phyloP scores from a whole-genome alignment of 2,888 invertebrate genomes.

The Cheilosia vernalis region DNA sequence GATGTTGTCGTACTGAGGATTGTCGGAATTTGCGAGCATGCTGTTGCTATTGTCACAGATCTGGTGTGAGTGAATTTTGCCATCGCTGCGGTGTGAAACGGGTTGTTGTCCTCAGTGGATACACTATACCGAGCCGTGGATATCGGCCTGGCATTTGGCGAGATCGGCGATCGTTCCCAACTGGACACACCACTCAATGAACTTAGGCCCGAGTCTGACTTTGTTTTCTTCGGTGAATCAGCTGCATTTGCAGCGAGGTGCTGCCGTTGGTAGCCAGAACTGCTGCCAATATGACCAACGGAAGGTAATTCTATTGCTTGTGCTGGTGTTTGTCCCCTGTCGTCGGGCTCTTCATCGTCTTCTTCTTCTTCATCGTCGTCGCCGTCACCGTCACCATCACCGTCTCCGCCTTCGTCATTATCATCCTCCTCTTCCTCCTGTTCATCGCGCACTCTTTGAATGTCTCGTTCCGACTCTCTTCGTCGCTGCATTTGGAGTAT shows the following conservation, averaged over 20 bases:
- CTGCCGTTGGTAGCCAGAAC: constrained; percentile 33
- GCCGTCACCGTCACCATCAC: neutral
- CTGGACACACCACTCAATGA: constrained; percentile 95
- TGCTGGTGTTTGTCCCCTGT: constrained; percentile 10
- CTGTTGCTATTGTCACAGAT: constrained; percentile 52
- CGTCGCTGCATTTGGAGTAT: constrained; percentile 75
- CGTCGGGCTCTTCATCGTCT: neutral
- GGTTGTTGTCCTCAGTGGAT: constrained; percentile 40
- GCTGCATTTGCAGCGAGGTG: constrained; percentile 30
- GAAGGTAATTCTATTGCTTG: constrained; percentile 43
- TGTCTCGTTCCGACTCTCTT: constrained; percentile 11
- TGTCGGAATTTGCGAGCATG: constrained; percentile 58
- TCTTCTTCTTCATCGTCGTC: neutral
- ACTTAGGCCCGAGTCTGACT: constrained; percentile 93
- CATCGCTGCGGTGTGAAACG: constrained; percentile 37
- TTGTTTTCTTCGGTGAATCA: constrained; percentile 83
- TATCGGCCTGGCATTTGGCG: constrained; percentile 83
- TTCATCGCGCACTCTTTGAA: neutral
- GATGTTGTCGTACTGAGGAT: constrained; percentile 66
- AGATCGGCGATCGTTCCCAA: constrained; percentile 92
- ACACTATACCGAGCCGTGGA: constrained; percentile 17
- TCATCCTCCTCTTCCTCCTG: constrained; percentile 6
- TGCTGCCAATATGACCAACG: neutral
- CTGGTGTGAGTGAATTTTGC: constrained; percentile 56
- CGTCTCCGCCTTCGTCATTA: neutral